Percentiles rank a stretch among this genome's conserved stretches.
phyloP scores from a whole-genome alignment of 2,888 invertebrate genomes.

The Cloeon dipterum region DNA sequence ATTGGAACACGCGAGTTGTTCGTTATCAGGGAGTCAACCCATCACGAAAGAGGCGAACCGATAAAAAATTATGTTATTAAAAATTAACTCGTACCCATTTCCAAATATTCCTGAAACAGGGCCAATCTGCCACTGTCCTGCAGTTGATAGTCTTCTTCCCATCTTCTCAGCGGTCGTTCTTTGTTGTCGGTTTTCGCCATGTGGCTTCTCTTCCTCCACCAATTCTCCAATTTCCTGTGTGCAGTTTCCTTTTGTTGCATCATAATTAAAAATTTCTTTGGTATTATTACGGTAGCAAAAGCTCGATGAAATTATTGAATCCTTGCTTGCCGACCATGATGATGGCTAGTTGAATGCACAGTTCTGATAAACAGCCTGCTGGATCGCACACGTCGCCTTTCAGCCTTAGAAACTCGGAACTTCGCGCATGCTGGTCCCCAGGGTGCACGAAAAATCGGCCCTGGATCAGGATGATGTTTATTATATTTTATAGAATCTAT shows the following conservation, averaged over 20 bases:
- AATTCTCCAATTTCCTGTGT: constrained; percentile 58
- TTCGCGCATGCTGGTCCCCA: constrained; percentile 50
- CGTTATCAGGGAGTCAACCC: too few relatives aligned
- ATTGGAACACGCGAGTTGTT: too few relatives aligned
- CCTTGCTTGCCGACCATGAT: constrained; percentile 92
- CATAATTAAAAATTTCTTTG: not conserved
- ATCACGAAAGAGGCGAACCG: too few relatives aligned
- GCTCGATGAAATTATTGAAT: constrained; percentile 78
- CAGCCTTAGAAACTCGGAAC: constrained; percentile 50
- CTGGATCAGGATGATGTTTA: too few relatives aligned
- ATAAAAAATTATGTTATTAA: not conserved
- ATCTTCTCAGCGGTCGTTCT: constrained; percentile 16
- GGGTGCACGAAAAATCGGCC: constrained; percentile 78
- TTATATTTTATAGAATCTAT: too few relatives aligned
- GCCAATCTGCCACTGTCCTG: constrained; percentile 74
- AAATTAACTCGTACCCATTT: constrained; percentile 59
- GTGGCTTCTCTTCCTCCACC: constrained; percentile 68
- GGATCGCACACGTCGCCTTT: constrained; percentile 78
- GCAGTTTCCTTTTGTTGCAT: too few relatives aligned
- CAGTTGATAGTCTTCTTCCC: constrained; percentile 89
- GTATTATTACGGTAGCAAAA: constrained; percentile 53
- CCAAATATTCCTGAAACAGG: constrained; percentile 87
- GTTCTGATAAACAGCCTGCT: constrained; percentile 76
- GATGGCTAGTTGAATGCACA: constrained; percentile 77
- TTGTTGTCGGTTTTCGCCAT: constrained; percentile 42